phyloP scores from a whole-genome alignment of 2,797 vertebrate species.

The Dromococcyx pavoninus region DNA sequence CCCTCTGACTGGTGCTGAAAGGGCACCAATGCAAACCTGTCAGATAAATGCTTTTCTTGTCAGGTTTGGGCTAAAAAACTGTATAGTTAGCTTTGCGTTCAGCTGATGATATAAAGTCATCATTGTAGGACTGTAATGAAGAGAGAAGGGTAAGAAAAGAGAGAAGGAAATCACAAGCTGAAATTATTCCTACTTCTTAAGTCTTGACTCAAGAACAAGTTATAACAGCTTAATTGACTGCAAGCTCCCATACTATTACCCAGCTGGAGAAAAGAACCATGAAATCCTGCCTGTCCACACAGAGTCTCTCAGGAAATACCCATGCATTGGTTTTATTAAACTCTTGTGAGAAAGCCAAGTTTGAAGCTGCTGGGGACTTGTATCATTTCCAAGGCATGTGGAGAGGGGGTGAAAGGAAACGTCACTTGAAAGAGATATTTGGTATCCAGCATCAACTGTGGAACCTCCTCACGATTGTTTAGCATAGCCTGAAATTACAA shows the following conservation, averaged over 20 bases:
- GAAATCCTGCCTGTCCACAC: background rate
- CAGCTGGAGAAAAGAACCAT: background rate
- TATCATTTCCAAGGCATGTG: conserved; percentile 89
- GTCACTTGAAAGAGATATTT: conserved; percentile 94
- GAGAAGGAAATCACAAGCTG: background rate
- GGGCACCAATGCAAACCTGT: background rate
- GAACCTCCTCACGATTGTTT: conserved; percentile 82
- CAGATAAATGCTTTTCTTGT: background rate
- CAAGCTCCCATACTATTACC: background rate
- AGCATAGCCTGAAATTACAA: conserved; percentile 83
- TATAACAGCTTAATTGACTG: background rate
- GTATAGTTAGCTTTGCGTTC: background rate
- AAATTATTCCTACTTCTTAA: background rate
- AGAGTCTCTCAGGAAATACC: background rate
- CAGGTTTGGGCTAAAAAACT: background rate
- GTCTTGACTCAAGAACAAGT: background rate
- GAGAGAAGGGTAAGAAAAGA: background rate
- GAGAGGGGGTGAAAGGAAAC: conserved; percentile 89
- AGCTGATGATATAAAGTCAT: background rate
- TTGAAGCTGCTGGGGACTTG: conserved; percentile 93
- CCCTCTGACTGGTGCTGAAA: background rate
- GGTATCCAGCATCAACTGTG: conserved; percentile 90
- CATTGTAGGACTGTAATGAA: background rate
- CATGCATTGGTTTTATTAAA: conserved; percentile 70
- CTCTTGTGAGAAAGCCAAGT: conserved; percentile 87